These are phyloP conservation scores for Sebastes aleutianus DNA, from an alignment of 2,797 vertebrate genomes.

Conservation along the genomic window DNA sequence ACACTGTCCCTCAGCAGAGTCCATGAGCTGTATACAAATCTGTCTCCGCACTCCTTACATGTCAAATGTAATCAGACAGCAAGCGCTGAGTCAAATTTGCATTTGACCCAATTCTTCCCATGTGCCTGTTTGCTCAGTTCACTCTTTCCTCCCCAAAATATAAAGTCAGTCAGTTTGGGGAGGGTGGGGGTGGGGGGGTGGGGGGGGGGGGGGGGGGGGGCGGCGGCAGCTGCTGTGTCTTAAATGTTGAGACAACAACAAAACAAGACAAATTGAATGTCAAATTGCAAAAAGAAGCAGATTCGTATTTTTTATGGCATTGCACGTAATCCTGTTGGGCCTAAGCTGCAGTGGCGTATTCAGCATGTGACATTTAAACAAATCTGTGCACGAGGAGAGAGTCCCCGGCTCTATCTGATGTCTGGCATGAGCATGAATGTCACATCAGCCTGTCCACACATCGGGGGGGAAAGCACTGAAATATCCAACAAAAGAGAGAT, in stretches of 20 bases:
- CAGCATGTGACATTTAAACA: conserved; percentile 57
- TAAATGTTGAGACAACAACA: neutral
- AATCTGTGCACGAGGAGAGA: conserved; percentile 27
- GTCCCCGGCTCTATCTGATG: conserved; percentile 17
- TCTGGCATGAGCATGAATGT: conserved; percentile 38
- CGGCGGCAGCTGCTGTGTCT: neutral
- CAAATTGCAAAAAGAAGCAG: neutral
- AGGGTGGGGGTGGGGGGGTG: fast-evolving
- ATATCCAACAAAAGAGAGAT: conserved; percentile 16
- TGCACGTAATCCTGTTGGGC: conserved; percentile 39
- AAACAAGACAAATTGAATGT: neutral
- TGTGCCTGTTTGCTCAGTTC: conserved; percentile 28
- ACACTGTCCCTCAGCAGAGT: conserved; percentile 1
- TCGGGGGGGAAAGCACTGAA: neutral
- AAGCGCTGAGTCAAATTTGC: conserved; percentile 58
- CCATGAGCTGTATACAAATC: conserved; percentile 29
- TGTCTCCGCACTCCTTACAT: conserved; percentile 30
- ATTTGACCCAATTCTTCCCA: conserved; percentile 69
- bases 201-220: fast-evolving
- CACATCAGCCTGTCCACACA: conserved; percentile 19
- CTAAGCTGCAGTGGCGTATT: conserved; percentile 30
- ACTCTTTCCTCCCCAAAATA: conserved; percentile 25
- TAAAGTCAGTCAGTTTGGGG: neutral
- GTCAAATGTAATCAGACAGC: conserved; percentile 52
- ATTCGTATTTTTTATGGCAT: conserved; percentile 17